Base-by-base conservation (phyloP, 1,140 invertebrate species). In the Lasaia peninsularis region DNA sequence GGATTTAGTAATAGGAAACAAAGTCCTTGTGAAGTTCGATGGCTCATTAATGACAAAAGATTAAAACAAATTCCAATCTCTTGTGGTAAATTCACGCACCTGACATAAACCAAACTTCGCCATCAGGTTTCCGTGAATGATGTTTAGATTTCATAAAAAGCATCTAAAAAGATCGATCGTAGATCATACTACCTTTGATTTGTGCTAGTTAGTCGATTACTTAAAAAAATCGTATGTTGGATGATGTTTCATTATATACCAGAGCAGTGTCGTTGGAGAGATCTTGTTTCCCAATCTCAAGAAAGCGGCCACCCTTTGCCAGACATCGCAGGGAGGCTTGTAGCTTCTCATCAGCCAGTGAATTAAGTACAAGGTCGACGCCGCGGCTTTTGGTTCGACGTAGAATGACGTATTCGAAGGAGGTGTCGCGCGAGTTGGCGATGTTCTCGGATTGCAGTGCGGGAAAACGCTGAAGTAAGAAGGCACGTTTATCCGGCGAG, bases 271-370 rank as follows among this genome's bases (percentile, higher is more conserved):
- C 12, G 8, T 98, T 98, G 5, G 96, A 97, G 21, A 99, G 87
- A 90, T 99, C 98, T 63, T 95, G 97, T 89, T 99, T 99, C 62
- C 98, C 98, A 71, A 99, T 99, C 91, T 99, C 98, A 21, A 99
- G 90, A 90, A 99, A 99, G 32, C 97, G 92, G 32, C 98, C 98
- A 75, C 97, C 96, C 48, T 93, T 90, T 1, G 96, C 96, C 33
- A 99, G 87, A 79, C 98, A 98, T 58, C 97, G 92, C 6, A 99
- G 89, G 53, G 96, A 97, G 2, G 98, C 98, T 82, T 96, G 96
- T 10, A 99, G 89, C 89, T 98, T 97, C 60, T 98, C 96, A 73
- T 95, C 97, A 4, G 98, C 94, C 14, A 99, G 88, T 0, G 98
- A 99, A 89, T 99, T 99, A 10, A 99, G 90, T 5, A 99, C 95